phyloP scores from a whole-genome alignment of 2,113 vertebrate species.

The Alaudala cheleensis region DNA sequence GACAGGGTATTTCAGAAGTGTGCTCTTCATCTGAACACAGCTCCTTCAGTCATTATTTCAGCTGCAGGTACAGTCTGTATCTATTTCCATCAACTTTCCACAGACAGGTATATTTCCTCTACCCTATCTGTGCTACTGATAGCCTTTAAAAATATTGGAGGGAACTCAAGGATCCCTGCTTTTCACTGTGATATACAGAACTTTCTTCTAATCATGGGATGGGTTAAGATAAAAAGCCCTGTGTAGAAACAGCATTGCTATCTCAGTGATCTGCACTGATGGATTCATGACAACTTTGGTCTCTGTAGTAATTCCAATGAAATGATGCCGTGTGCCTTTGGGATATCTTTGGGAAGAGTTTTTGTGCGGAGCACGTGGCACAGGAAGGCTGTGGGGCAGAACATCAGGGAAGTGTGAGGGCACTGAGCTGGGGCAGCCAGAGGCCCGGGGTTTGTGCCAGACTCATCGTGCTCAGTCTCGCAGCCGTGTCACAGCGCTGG shows the following conservation, averaged over 20 bases:
- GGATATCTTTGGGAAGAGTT: background rate
- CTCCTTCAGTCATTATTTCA: constrained; percentile 13
- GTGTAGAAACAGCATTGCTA: background rate
- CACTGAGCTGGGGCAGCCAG: background rate
- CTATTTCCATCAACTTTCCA: background rate
- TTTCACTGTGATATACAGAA: background rate
- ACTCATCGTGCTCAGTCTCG: background rate
- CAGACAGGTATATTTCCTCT: background rate
- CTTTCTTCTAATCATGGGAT: background rate
- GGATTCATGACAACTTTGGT: background rate
- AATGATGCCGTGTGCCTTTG: background rate
- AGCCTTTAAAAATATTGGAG: background rate
- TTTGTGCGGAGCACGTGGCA: background rate
- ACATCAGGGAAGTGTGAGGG: background rate
- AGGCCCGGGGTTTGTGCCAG: background rate
- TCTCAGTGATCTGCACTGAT: background rate
- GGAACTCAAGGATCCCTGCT: background rate
- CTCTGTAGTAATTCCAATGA: background rate
- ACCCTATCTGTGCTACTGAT: background rate
- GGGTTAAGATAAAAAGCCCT: background rate
- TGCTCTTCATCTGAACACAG: constrained; percentile 22
- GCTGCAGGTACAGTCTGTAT: background rate
- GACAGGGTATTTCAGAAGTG: background rate
- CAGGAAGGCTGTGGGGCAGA: background rate
- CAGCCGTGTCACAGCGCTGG: background rate